These are phyloP conservation scores for Corythornis madagascariensis DNA, from an alignment of 2,113 vertebrate genomes.

Conservation along the genomic window DNA sequence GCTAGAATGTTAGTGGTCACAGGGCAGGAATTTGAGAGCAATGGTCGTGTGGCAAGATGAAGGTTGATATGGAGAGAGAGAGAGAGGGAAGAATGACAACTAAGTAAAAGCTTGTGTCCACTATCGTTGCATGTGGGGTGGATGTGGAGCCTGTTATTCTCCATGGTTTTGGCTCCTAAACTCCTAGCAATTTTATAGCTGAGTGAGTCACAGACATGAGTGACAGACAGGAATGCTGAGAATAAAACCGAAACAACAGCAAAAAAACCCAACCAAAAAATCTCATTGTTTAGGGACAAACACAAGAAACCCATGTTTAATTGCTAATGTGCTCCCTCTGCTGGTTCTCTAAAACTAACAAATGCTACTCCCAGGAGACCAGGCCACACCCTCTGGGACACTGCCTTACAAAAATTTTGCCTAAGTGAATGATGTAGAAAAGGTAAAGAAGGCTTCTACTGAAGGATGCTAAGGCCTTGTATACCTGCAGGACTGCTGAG, in stretches of 20 bases:
- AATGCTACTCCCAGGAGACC: constrained; percentile 17
- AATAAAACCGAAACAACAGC: constrained; percentile 49
- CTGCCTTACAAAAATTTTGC: not conserved
- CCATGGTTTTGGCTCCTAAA: not conserved
- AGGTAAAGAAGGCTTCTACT: not conserved
- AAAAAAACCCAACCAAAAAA: constrained; percentile 12
- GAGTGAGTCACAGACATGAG: constrained; percentile 31
- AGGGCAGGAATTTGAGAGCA: constrained; percentile 1
- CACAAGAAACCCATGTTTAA: constrained; percentile 45
- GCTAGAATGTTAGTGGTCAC: constrained; percentile 22
- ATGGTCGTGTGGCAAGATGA: not conserved
- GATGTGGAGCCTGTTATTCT: not conserved
- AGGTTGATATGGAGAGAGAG: not conserved
- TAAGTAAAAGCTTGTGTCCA: not conserved
- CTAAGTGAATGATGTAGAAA: not conserved
- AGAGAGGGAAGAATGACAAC: not conserved
- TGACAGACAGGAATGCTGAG: constrained; percentile 44
- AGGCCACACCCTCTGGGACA: constrained; percentile 51
- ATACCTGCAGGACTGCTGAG: not conserved
- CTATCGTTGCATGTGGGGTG: not conserved
- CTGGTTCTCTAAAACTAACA: constrained; percentile 33
- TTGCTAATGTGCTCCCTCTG: constrained; percentile 71
- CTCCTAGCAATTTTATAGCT: constrained; percentile 7
- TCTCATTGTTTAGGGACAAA: constrained; percentile 51
- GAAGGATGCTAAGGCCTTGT: not conserved